A percentile compares a stretch with the other conserved stretches of the same genome.
Evolutionary conservation across 2,888 invertebrate species (phyloP).

Genomic region (Corbicula japonica): DNA sequence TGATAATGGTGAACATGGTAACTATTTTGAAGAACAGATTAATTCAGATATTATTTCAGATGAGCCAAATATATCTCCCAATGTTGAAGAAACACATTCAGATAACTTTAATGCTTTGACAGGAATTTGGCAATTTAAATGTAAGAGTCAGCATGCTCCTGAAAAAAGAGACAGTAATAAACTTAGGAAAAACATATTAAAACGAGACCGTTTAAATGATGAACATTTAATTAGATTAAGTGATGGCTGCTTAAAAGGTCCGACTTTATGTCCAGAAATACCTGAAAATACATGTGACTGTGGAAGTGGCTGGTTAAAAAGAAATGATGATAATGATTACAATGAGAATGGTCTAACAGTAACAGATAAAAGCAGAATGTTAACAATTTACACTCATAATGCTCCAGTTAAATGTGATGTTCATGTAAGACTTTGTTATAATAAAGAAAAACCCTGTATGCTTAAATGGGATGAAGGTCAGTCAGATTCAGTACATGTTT

Average conservation of each 20-base stretch:
- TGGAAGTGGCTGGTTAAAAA: slow-evolving; percentile 24
- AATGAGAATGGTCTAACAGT: slow-evolving; percentile 3
- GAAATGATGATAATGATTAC: slow-evolving; percentile 18
- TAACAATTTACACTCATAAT: slow-evolving; percentile 15
- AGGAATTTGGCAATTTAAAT: slow-evolving; percentile 17
- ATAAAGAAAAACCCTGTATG: slow-evolving; percentile 20
- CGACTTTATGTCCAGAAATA: slow-evolving; percentile 22
- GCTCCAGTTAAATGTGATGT: slow-evolving; percentile 22
- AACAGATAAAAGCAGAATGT: not conserved
- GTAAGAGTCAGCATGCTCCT: slow-evolving; percentile 13
- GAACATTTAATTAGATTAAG: not conserved
- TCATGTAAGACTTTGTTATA: slow-evolving; percentile 11
- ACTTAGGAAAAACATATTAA: slow-evolving; percentile 1
- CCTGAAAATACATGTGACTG: slow-evolving; percentile 26
- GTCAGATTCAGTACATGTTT: slow-evolving; percentile 25
- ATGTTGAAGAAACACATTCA: not conserved
- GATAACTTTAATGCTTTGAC: slow-evolving; percentile 15
- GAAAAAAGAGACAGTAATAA: not conserved
- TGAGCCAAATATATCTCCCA: not conserved
- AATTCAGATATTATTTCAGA: not conserved
- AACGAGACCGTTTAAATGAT: slow-evolving; percentile 34
- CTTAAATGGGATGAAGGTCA: slow-evolving; percentile 27
- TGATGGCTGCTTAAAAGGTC: slow-evolving; percentile 35
- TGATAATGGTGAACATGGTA: no score
- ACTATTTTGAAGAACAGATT: not conserved